Evolutionary conservation across 1,140 invertebrate genomes (phyloP), one percentile per base, ranked within the genome.

Genomic region (Cydia fagiglandana): DNA sequence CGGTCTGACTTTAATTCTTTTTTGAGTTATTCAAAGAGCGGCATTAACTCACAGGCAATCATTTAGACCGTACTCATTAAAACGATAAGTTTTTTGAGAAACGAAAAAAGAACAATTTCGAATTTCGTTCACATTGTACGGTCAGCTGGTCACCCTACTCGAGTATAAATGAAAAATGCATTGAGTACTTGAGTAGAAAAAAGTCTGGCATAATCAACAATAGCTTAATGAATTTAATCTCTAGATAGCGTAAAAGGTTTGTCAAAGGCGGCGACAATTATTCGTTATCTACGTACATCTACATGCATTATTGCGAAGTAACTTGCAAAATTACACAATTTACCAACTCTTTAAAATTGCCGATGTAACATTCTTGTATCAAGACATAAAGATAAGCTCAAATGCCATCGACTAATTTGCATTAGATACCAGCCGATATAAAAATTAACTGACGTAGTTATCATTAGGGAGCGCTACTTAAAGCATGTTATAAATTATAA

Each of bases 361-460:
- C 56, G 17, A 56, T 56, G n/a, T 24, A 24, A 61, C 56, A 61
- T n/a, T 53, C 15, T 53, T 17, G 50, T 53, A 53, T 61, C 0
- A 61, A 61, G 20, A 61, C 56, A 61, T 61, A 61, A 24, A 61
- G 56, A 61, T 61, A 61, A 61, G 20, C 10, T 61, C 24, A 24
- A 61, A 61, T 61, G 56, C 20, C 56, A 61, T 24, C 56, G 56
- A 20, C 17, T 61, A 24, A 61, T 61, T 61, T 61, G 20, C 56
- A 61, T 24, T 61, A 61, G 56, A 61, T 61, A 61, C 17, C 53
- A 2, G 56, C 56, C 10, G 56, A 61, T 61, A 61, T 24, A 24
- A 20, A 24, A 61, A 61, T 61, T 61, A 24, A 61, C 2, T 61
- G 17, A 61, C 6, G n/a, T 61, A 24, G 20, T 24, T 24, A 24